Evolutionary conservation across 2,113 vertebrate genomes (phyloP).

Genomic region (Triplophysa rosa): DNA sequence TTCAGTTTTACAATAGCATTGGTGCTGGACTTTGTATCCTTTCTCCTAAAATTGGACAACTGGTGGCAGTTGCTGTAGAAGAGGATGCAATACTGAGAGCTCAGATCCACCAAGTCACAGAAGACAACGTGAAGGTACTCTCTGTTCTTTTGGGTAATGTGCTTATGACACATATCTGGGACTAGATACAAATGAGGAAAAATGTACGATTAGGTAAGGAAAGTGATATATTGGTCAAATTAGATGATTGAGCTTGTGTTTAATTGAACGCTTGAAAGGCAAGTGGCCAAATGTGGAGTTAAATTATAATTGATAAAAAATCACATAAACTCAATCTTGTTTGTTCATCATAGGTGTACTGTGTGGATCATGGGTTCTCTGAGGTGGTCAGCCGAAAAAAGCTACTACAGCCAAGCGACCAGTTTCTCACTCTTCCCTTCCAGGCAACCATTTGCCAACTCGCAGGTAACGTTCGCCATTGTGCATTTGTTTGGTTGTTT

Average conservation of each 20-base stretch:
- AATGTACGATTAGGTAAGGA: too few species aligned
- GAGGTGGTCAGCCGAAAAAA: slow-evolving; percentile 74
- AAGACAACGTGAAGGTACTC: slow-evolving; percentile 81
- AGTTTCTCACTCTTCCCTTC: slow-evolving; percentile 82
- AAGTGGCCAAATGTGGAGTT: neutral
- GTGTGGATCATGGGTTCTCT: slow-evolving; percentile 88
- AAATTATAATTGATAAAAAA: neutral
- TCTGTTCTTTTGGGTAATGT: too few species aligned
- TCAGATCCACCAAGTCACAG: slow-evolving; percentile 75
- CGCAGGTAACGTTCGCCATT: slow-evolving; percentile 79
- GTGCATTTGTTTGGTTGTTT: neutral
- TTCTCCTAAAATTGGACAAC: slow-evolving; percentile 71
- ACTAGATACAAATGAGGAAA: too few species aligned
- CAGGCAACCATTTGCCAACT: slow-evolving; percentile 87
- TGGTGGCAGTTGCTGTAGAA: slow-evolving; percentile 80
- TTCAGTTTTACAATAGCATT: slow-evolving; percentile 76
- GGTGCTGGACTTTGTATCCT: slow-evolving; percentile 48
- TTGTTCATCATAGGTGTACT: slow-evolving; percentile 77
- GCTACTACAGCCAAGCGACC: slow-evolving; percentile 77
- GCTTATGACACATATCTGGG: too few species aligned
- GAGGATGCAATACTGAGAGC: slow-evolving; percentile 84
- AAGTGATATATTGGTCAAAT: too few species aligned
- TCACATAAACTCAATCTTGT: neutral
- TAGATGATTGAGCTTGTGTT: too few species aligned
- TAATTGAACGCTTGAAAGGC: too few species aligned